Evolutionary conservation across 2,113 vertebrate species (phyloP).

Genomic region (Leptodactylus fuscus): DNA sequence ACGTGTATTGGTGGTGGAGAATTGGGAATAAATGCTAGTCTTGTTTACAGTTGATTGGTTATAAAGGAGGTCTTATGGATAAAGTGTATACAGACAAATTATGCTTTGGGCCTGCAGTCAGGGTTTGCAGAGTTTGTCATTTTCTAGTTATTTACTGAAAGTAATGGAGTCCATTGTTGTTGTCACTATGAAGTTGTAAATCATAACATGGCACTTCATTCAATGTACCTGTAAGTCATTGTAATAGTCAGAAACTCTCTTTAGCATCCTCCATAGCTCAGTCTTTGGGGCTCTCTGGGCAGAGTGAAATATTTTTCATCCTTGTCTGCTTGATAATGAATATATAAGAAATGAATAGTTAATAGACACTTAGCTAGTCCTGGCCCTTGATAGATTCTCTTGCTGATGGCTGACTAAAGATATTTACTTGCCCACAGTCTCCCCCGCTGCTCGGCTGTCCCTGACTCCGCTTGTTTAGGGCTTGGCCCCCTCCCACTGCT

Average conservation of each 20-base stretch:
- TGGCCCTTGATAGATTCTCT: not conserved
- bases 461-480: not conserved
- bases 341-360: too few relatives aligned
- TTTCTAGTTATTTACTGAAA: not conserved
- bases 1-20: not conserved
- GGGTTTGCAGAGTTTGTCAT: not conserved
- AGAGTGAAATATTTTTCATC: too few relatives aligned
- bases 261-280: too few relatives aligned
- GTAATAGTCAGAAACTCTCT: too few relatives aligned
- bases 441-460: slow-evolving; percentile 18
- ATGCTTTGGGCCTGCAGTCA: too few relatives aligned
- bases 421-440: slow-evolving; percentile 40
- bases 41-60: too few relatives aligned
- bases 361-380: not conserved
- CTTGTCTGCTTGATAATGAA: too few relatives aligned
- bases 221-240: too few relatives aligned
- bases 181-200: not conserved
- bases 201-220: too few relatives aligned
- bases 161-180: not conserved
- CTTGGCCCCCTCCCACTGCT: slow-evolving; percentile 37
- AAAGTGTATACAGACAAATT: too few relatives aligned
- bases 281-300: too few relatives aligned
- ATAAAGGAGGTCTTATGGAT: too few relatives aligned
- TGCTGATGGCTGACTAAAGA: slow-evolving; percentile 43
- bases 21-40: not conserved